Evolutionary conservation across 2,888 invertebrate species (phyloP), one percentile per base, ranked within the genome.

Genomic region (Gisinianus flammeolus): DNA sequence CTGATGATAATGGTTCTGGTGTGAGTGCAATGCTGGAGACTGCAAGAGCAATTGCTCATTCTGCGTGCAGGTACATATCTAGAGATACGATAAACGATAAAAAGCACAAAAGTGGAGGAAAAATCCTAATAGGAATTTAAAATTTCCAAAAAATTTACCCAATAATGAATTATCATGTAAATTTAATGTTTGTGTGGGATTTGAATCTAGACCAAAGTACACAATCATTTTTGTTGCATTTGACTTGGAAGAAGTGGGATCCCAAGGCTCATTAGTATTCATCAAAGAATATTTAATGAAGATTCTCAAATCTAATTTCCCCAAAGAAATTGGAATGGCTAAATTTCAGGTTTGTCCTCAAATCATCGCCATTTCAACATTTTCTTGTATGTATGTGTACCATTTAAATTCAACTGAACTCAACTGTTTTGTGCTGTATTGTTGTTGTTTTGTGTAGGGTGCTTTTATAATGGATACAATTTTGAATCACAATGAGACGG

Each of bases 1-100:
- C 83, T 5, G 83, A 86, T 81, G 87, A 87, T 80, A 87, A 87
- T 83, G 87, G 87, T 10, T 86, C 86, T 10, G 87, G 87, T n/a
- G 82, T 87, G 68, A 84, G 86, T 4, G 86, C 86, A 0, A 85
- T 87, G 81, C 77, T 87, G 71, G 87, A 87, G 81, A 84, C 85
- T 30, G 86, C 86, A 2, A 74, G 86, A 22, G 83, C 85, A 0
- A 81, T 86, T 31, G 77, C 85, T 5, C 81, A 85, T 72, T 82
- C 85, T 28, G 82, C 81, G 2, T 86, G 85, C 80, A 79, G 67
- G 81, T 81, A 69, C 1, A 56, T 35, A 62, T 16, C 72, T 68
- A 67, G 24, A 69, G 19, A 26, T 8, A 28, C 22, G n/a, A 30
- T 35, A 31, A 6, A 66, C 26, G 10, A 28, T 2, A 5, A 66